Percentiles rank a stretch among this genome's conserved stretches.
Evolutionary conservation across 2,888 invertebrate species (phyloP).

Genomic region (Spialia ferax): DNA sequence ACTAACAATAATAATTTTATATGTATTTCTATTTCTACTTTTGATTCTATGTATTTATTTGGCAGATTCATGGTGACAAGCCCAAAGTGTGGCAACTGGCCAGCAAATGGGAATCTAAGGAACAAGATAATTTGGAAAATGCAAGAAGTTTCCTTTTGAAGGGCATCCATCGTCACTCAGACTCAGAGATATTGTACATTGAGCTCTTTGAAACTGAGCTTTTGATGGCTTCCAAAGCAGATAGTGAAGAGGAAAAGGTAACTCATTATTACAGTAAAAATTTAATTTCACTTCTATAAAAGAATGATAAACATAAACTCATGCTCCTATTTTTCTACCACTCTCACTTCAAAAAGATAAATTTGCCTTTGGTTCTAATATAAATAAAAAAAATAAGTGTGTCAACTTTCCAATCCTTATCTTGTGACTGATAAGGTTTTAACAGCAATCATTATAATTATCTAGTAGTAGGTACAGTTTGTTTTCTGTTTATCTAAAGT

Average conservation of each 20-base stretch:
- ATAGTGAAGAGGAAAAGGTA: conserved; percentile 75
- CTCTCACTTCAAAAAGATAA: too few species aligned
- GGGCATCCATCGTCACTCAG: conserved; percentile 91
- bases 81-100: conserved; percentile 93
- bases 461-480: too few species aligned
- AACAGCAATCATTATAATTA: too few species aligned
- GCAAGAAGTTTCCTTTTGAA: conserved; percentile 91
- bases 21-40: too few species aligned
- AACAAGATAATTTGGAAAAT: conserved; percentile 88
- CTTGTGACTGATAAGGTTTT: too few species aligned
- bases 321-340: too few species aligned
- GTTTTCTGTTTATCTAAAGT: too few species aligned
- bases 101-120: conserved; percentile 92
- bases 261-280: not conserved
- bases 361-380: too few species aligned
- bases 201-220: conserved; percentile 84
- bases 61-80: conserved; percentile 90
- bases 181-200: conserved; percentile 89
- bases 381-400: too few species aligned
- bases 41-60: conserved; percentile 35
- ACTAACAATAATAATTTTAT: too few species aligned
- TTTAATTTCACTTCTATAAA: not conserved
- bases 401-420: too few species aligned
- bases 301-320: too few species aligned
- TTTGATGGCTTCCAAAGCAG: conserved; percentile 61